phyloP scores from a whole-genome alignment of 2,797 vertebrate genomes.

The Ctenosaura bakeri region DNA sequence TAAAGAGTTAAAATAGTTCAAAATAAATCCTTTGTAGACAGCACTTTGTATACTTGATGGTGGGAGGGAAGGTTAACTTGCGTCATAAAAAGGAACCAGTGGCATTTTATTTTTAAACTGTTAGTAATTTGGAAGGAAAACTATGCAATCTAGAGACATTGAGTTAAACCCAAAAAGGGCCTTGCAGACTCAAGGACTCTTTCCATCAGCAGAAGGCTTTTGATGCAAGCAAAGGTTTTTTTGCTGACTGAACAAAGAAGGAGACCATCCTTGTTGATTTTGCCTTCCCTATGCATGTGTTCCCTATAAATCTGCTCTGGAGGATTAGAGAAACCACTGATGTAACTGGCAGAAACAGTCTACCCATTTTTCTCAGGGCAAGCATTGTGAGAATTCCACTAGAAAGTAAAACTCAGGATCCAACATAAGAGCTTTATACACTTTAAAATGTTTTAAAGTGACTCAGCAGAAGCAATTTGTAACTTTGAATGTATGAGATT shows the following conservation, averaged over 20 bases:
- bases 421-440: not conserved
- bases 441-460: not conserved
- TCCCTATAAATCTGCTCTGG: not conserved
- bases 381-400: not conserved
- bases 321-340: not conserved
- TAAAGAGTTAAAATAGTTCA: no score
- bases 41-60: not conserved
- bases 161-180: not conserved
- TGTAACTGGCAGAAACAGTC: not conserved
- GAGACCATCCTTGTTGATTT: not conserved
- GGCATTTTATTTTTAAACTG: not conserved
- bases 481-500: not conserved
- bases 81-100: conserved; percentile 6
- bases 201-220: not conserved
- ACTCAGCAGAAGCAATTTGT: not conserved
- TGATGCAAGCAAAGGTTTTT: not conserved
- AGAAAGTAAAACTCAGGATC: not conserved
- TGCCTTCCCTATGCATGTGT: not conserved
- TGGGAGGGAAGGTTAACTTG: no score
- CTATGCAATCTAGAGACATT: not conserved
- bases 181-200: not conserved
- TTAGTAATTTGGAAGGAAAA: not conserved
- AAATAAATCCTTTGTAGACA: not conserved
- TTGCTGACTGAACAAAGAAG: not conserved
- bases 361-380: not conserved